These are phyloP conservation scores for Lasioglossum zephyrum DNA, from an alignment of 2,888 invertebrate species.

Conservation along the genomic window DNA sequence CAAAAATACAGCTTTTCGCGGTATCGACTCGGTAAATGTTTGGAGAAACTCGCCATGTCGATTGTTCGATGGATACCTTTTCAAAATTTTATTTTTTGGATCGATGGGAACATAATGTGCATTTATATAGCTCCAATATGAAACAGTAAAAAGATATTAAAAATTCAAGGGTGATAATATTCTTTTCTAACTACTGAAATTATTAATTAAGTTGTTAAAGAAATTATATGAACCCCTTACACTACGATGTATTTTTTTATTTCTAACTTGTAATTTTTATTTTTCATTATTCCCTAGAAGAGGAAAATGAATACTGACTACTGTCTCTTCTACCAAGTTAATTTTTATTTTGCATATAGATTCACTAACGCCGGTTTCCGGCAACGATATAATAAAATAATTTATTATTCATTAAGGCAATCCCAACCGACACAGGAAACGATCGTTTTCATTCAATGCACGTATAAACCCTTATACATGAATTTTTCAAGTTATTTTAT, in stretches of 20 bases:
- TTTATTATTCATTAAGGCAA: not conserved
- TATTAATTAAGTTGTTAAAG: too few relatives aligned
- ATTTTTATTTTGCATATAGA: not conserved
- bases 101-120: not conserved
- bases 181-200: too few relatives aligned
- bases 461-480: not conserved
- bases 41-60: not conserved
- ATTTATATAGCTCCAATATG: too few relatives aligned
- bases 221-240: too few relatives aligned
- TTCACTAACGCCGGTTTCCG: too few relatives aligned
- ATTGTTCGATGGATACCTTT: not conserved
- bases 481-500: not conserved
- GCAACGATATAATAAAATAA: not conserved
- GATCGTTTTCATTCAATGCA: not conserved
- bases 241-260: too few relatives aligned
- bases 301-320: not conserved
- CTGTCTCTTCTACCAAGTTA: not conserved
- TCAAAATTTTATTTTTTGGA: not conserved
- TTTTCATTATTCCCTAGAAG: too few relatives aligned
- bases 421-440: not conserved
- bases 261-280: too few relatives aligned
- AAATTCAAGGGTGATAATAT: too few relatives aligned
- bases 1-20: not conserved
- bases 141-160: too few relatives aligned
- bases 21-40: not conserved